Base-by-base conservation (phyloP, 2,113 vertebrate species). In the Channa maculata region DNA sequence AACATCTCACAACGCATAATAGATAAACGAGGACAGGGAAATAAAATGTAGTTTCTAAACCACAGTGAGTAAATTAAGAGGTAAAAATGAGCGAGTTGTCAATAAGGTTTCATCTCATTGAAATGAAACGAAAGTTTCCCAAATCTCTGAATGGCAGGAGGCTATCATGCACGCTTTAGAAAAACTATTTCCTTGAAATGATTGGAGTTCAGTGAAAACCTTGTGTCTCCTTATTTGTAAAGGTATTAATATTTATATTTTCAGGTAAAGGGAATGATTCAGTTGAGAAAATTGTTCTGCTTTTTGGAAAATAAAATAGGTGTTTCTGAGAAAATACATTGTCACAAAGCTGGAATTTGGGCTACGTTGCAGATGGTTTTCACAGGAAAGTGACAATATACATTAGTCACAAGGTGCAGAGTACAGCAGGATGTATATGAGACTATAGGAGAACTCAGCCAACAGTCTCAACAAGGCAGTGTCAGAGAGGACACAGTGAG, bases 11-110 rank as follows among this genome's bases (percentile, higher is more conserved):
- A 54, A 44, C 57, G 54, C 54, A 68, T 60, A 12, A 73, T 72
- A 75, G 70, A 72, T 75, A 83, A 89, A 85, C 76, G 65, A 86
- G 75, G 46, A 88, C n/a, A 33, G 75, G 92, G 92, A 93, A 91
- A 88, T 91, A 50, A 58, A 71, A 59, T 50, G 50, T 37, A 34
- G 10, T 79, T 76, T 72, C 53, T 45, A 51, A 41, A 46, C 15
- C 63, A 71, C 75, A 65, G 58, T 4, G 5, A 63, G 39, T 79
- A 89, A 89, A 80, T 84, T 37, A 52, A 41, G 74, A 71, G 71
- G 82, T 86, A 89, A 77, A 55, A 65, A 68, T 14, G 5, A 57
- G 36, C 33, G 9, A 66, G 37, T 36, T 45, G 45, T 43, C 34
- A 1, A 36, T 33, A 15, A 79, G 11, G 13, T 41, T 86, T 89